Base-by-base conservation (phyloP, 1,140 invertebrate species). In the Physella acuta region DNA sequence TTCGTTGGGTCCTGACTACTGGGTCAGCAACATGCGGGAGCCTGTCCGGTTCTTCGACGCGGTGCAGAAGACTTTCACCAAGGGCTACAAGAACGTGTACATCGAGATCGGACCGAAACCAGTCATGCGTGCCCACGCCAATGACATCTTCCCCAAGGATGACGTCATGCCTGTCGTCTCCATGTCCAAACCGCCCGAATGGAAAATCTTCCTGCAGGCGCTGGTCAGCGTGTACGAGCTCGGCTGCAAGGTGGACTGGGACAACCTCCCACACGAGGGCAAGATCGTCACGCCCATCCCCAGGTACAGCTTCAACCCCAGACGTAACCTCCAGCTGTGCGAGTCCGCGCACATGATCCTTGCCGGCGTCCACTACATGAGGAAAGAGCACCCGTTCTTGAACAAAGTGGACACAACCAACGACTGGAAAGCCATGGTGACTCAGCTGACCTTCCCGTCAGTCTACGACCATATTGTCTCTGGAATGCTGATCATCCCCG, bases 101-200 rank as follows among this genome's bases (percentile, higher is more conserved):
- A 44, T 79, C 39, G 78, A 79, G 65, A 75, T 79, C 30, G 78
- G 78, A 3, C 78, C 76, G 11, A 75, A 68, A 52, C 73, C 78
- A 16, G 74, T 78, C 2, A 36, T 78, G 17, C 53, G 51, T 17
- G 72, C 74, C 2, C 73, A 77, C 53, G 28, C 75, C 0, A 44
- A n/a, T n/a, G 71, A 77, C 51, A 72, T 71, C n/a, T 72, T 78
- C 39, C 53, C 63, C 1, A 51, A 60, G 8, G 61, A 60, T 14
- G 53, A 75, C 14, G 65, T 61, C 3, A 20, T 68, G 26, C 33
- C 55, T 39, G 26, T 78, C 5, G 60, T 73, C 2, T 79, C 79
- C 28, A 75, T 78, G 73, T 73, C 73, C 36, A 66, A 70, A 39
- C 66, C 73, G 2, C 61, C 69, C 0, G 75, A 76, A 62, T 51